Percentiles rank a stretch among this genome's conserved stretches.
These are phyloP conservation scores for Armadillidium nasatum DNA, from an alignment of 1,140 invertebrate species.

Conservation along the genomic window DNA sequence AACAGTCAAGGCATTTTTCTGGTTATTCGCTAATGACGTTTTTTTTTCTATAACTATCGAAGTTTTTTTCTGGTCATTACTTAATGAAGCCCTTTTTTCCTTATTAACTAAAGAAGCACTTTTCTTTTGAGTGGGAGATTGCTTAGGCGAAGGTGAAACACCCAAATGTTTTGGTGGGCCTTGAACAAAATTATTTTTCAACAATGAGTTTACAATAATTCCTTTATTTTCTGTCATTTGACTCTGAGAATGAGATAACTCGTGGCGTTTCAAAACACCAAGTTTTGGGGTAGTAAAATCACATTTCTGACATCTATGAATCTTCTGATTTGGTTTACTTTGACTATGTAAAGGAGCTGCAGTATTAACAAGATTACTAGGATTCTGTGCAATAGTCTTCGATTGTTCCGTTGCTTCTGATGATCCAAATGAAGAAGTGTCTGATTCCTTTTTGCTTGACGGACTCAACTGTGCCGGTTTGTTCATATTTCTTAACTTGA, in stretches of 20 bases:
- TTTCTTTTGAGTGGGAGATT: too few relatives aligned
- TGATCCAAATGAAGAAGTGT: not conserved
- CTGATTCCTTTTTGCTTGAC: not conserved
- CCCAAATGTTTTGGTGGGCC: too few relatives aligned
- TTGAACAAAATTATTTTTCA: too few relatives aligned
- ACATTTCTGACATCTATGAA: not conserved
- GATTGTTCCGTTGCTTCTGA: not conserved
- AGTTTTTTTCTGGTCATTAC: too few relatives aligned
- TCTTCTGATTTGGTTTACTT: not conserved
- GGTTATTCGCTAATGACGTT: too few relatives aligned
- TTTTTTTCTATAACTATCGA: too few relatives aligned
- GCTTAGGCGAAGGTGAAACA: too few relatives aligned
- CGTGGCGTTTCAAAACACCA: not conserved
- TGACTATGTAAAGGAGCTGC: not conserved
- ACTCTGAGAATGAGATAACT: not conserved
- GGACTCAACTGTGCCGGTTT: not conserved
- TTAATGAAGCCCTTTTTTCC: too few relatives aligned
- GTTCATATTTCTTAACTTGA: not conserved
- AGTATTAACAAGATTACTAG: not conserved
- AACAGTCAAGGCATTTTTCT: too few relatives aligned
- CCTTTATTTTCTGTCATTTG: too few relatives aligned
- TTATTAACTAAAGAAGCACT: too few relatives aligned
- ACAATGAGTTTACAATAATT: too few relatives aligned
- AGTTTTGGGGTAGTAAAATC: not conserved
- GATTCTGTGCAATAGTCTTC: not conserved